phyloP scores from a whole-genome alignment of 2,113 vertebrate genomes.

The Chamaea fasciata region DNA sequence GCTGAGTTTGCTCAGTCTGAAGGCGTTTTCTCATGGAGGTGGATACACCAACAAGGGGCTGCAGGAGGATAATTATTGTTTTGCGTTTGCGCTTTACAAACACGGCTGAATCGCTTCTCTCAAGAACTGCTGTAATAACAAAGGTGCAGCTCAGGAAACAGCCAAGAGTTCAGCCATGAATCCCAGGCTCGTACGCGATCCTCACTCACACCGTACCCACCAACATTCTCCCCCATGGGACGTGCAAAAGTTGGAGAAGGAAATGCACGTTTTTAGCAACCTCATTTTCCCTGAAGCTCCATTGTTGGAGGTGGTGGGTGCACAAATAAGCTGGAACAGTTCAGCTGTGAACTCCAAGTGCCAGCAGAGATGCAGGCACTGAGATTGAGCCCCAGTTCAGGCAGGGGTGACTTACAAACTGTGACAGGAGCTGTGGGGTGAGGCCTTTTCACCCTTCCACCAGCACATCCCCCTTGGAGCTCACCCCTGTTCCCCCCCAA shows the following conservation, averaged over 20 bases:
- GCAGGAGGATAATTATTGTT: background rate
- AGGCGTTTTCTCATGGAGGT: background rate
- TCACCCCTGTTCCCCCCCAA: accelerated
- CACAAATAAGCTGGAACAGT: background rate
- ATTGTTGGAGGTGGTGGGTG: background rate
- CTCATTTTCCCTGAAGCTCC: background rate
- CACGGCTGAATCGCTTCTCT: background rate
- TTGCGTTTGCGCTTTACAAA: background rate
- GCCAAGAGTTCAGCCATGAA: background rate
- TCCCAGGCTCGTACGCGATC: background rate
- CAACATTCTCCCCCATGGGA: background rate
- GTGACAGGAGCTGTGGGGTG: accelerated
- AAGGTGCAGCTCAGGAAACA: background rate
- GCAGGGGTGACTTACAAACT: background rate
- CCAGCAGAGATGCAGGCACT: background rate
- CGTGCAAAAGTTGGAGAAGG: background rate
- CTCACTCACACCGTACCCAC: background rate
- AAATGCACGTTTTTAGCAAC: background rate
- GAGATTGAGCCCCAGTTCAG: background rate
- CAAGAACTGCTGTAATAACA: background rate
- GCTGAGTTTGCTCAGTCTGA: background rate
- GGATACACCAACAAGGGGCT: background rate
- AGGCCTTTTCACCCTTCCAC: background rate
- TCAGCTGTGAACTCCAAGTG: background rate
- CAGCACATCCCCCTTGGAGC: background rate